Base-by-base conservation (phyloP, 2,888 invertebrate species). In the Apodemia zela region DNA sequence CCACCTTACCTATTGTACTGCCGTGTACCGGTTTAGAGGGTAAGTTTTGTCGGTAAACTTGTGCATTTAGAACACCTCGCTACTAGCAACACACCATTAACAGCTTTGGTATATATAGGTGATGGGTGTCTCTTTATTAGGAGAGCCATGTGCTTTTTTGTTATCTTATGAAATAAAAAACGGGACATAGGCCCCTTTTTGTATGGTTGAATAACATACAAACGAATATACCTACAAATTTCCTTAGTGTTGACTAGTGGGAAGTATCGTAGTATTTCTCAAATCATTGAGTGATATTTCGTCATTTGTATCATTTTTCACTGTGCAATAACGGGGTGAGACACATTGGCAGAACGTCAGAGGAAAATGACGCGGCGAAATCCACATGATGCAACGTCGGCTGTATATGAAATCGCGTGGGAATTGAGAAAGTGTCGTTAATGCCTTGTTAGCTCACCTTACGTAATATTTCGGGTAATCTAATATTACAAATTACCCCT, bases 281-380 rank as follows among this genome's bases (percentile, higher is more conserved):
- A 15, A 42, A 15, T n/a, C 3, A 13, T 38, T 38, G 42, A 42
- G 5, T 15, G 4, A 21, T 8, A 54, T 54, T 54, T 10, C 54
- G 5, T 54, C 54, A 54, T 54, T 21, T 3, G 4, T 11, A 21
- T 54, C 21, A 25, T 15, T 54, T 21, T 21, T 15, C 54, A 29
- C 25, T 15, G 29, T 54, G 21, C 25, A 54, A 15, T 54, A 54
- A 54, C 15, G 25, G 54, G 15, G 54, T 54, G 15, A 25, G 54
- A 51, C 29, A 29, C 29, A 25, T 29, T 15, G 54, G 21, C 21
- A 21, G 11, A 51, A 18, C 54, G n/a, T 25, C 25, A 15, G 25
- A 15, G 54, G 54, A 54, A 54, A 54, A 54, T 54, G 54, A 54
- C 54, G 54, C 54, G 13, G 54, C 54, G 29, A 25, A 54, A 54